These are phyloP conservation scores for Ataeniobius toweri DNA, from an alignment of 2,797 vertebrate genomes.

Conservation along the genomic window DNA sequence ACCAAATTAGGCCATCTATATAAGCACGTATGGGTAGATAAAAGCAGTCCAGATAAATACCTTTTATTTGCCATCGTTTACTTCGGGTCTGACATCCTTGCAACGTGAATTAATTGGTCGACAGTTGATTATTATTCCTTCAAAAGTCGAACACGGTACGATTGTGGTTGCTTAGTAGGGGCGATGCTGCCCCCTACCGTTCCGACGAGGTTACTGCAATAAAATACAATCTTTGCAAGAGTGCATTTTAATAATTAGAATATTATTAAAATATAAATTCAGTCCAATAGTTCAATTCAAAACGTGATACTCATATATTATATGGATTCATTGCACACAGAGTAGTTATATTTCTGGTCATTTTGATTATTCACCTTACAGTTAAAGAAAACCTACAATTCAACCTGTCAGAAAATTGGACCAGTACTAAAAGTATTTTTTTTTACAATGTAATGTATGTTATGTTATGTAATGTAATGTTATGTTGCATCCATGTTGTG, in stretches of 20 bases:
- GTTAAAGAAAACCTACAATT: neutral
- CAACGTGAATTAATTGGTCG: conserved; percentile 20
- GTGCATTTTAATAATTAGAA: too few relatives aligned
- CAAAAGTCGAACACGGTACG: conserved; percentile 25
- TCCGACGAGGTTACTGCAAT: neutral
- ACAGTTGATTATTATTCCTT: conserved; percentile 52
- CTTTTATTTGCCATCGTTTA: conserved; percentile 69
- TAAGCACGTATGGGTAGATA: neutral
- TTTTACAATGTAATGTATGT: too few relatives aligned
- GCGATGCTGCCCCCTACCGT: conserved; percentile 44
- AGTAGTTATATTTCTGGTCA: neutral
- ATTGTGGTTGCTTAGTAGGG: conserved; percentile 46
- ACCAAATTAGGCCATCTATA: rapidly evolving
- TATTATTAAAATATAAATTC: neutral
- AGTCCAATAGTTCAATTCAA: neutral
- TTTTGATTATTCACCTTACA: neutral
- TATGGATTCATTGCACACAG: neutral
- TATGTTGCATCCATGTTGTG: neutral
- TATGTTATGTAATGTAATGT: neutral
- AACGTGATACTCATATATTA: neutral
- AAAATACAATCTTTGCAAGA: neutral
- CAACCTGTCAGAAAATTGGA: neutral
- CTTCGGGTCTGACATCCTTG: conserved; percentile 72
- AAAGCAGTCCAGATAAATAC: conserved; percentile 15
- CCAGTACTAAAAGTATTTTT: too few relatives aligned